Conservation (phyloP, 92 coral and sea anemone genomes). For the Metridium senile region DNA sequence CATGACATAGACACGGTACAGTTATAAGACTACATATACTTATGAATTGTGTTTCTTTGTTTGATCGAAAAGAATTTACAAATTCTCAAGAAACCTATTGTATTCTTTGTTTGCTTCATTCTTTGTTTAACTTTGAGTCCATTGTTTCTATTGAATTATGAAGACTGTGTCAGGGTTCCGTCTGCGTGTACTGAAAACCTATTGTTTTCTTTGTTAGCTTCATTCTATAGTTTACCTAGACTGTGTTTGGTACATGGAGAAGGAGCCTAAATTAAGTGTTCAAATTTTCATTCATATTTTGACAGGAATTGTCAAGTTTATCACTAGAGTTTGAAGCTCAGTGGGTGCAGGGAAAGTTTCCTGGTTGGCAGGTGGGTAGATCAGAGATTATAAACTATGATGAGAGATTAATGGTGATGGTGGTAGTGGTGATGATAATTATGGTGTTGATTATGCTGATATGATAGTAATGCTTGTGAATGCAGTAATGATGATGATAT, state of each 20-base stretch:
- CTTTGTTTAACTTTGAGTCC: no score
- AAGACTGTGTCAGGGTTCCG: no score
- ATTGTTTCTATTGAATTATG: no score
- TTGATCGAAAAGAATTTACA: no score
- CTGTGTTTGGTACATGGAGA: neutral
- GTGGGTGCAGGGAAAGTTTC: constrained; percentile 90
- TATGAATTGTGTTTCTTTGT: no score
- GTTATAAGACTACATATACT: neutral
- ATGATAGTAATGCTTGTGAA: neutral
- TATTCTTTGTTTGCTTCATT: no score
- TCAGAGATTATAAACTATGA: no score
- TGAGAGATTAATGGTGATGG: neutral
- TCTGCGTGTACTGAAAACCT: no score
- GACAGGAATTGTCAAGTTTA: constrained; percentile 72
- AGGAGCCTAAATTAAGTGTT: neutral
- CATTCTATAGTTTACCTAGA: no score
- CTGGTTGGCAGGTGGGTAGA: constrained; percentile 98
- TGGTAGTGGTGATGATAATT: neutral
- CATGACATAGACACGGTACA: constrained; percentile 85
- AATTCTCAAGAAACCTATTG: no score
- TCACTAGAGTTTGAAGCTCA: constrained; percentile 76
- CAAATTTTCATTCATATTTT: neutral
- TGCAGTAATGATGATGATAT: neutral
- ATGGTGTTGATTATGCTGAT: constrained; percentile 4
- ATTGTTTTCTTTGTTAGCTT: no score